phyloP scores from a whole-genome alignment of 2,797 vertebrate genomes.

The Rousettus madagascariensis region DNA sequence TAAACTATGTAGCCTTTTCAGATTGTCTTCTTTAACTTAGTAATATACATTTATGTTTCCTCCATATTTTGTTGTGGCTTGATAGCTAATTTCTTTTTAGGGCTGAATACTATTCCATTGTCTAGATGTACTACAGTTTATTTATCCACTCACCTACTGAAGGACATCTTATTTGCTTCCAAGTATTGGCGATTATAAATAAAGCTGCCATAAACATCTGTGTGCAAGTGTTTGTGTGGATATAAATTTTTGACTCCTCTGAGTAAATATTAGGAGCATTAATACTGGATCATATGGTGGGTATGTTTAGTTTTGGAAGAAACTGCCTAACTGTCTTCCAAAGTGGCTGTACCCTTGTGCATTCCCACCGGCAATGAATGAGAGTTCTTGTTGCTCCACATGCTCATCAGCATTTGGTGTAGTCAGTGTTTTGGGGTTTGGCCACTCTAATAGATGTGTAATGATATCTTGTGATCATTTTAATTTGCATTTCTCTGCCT shows the following conservation, averaged over 20 bases:
- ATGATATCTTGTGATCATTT: neutral
- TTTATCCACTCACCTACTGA: neutral
- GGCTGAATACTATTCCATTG: neutral
- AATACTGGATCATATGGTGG: neutral
- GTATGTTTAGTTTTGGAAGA: neutral
- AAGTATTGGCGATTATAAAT: neutral
- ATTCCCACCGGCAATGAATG: neutral
- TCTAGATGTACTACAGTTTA: neutral
- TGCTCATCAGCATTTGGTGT: neutral
- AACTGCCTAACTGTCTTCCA: neutral
- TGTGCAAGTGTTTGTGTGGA: neutral
- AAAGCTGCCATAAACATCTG: neutral
- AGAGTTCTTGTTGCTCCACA: neutral
- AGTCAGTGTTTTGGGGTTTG: neutral
- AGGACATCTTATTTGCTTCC: neutral
- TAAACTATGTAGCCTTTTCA: neutral
- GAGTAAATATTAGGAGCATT: neutral
- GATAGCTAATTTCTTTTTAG: neutral
- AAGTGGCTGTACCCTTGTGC: neutral
- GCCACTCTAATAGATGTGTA: neutral
- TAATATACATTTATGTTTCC: neutral
- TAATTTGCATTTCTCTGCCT: neutral
- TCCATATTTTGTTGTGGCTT: neutral
- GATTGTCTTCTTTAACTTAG: neutral
- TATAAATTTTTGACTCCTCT: neutral